These are phyloP conservation scores for Gnathochromis pfefferi DNA, from an alignment of 2,113 vertebrate genomes.

Conservation along the genomic window DNA sequence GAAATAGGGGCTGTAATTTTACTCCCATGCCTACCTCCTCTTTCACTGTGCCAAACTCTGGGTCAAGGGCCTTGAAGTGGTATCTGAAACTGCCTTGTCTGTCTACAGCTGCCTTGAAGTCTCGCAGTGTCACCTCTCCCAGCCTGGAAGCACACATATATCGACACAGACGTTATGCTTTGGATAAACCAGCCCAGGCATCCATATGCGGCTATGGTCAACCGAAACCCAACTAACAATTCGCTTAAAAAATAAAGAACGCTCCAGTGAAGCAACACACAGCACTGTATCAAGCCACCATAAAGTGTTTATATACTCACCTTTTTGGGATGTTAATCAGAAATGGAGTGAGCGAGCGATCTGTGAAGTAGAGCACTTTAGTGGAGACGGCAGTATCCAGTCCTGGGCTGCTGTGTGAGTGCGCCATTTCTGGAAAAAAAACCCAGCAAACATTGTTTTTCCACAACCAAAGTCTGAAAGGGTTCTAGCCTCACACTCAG, in stretches of 20 bases:
- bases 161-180: neutral
- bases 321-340: slow-evolving; percentile 97
- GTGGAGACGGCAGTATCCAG: slow-evolving; percentile 81
- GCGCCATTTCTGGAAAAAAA: slow-evolving; percentile 79
- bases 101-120: slow-evolving; percentile 92
- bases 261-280: neutral
- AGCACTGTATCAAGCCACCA: neutral
- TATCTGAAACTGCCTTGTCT: slow-evolving; percentile 90
- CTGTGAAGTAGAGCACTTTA: slow-evolving; percentile 97
- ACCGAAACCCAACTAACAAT: neutral
- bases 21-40: slow-evolving; percentile 79
- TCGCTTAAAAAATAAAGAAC: neutral
- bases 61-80: slow-evolving; percentile 97
- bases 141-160: slow-evolving; percentile 70
- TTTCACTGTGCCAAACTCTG: slow-evolving; percentile 97
- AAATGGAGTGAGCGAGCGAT: slow-evolving; percentile 94
- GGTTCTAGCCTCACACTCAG: neutral
- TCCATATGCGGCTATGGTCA: neutral
- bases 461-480: slow-evolving; percentile 2
- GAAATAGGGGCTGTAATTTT: slow-evolving; percentile 22
- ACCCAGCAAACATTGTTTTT: neutral
- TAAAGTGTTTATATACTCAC: slow-evolving; percentile 54
- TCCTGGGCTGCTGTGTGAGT: slow-evolving; percentile 86
- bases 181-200: neutral
- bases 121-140: slow-evolving; percentile 89